phyloP scores from a whole-genome alignment of 2,888 invertebrate genomes.

The Branchellion lobata region DNA sequence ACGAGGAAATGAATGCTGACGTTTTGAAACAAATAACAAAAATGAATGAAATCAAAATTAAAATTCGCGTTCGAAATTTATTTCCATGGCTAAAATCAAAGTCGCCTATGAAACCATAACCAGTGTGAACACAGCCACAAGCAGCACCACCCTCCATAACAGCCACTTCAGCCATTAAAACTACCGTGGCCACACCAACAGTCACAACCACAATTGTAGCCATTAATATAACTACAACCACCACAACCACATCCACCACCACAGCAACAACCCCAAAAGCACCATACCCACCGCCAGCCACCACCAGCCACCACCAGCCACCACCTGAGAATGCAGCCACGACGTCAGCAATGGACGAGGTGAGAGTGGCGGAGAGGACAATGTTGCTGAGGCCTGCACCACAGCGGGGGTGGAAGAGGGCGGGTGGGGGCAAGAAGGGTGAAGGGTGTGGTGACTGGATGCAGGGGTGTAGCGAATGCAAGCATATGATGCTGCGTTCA shows the following conservation, averaged over 20 bases:
- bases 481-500: constrained; percentile 69
- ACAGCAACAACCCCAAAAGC: not conserved
- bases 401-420: constrained; percentile 69
- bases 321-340: constrained; percentile 67
- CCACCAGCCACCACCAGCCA: too few species aligned
- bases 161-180: too few species aligned
- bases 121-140: too few species aligned
- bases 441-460: constrained; percentile 52
- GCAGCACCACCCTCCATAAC: too few species aligned
- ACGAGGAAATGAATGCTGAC: too few species aligned
- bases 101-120: too few species aligned
- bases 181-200: too few species aligned
- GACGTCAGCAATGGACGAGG: constrained; percentile 75
- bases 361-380: constrained; percentile 74
- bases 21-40: too few species aligned
- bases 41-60: not conserved
- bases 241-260: not conserved
- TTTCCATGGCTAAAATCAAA: too few species aligned
- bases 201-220: not conserved
- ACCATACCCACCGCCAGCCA: too few species aligned
- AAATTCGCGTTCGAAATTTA: too few species aligned
- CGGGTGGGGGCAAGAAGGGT: constrained; percentile 28
- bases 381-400: constrained; percentile 75
- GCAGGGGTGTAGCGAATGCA: constrained; percentile 42
- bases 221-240: not conserved